Percentiles rank a stretch among this genome's conserved stretches.
Conservation (phyloP, 2,113 vertebrate genomes). For the Lycaon pictus region DNA sequence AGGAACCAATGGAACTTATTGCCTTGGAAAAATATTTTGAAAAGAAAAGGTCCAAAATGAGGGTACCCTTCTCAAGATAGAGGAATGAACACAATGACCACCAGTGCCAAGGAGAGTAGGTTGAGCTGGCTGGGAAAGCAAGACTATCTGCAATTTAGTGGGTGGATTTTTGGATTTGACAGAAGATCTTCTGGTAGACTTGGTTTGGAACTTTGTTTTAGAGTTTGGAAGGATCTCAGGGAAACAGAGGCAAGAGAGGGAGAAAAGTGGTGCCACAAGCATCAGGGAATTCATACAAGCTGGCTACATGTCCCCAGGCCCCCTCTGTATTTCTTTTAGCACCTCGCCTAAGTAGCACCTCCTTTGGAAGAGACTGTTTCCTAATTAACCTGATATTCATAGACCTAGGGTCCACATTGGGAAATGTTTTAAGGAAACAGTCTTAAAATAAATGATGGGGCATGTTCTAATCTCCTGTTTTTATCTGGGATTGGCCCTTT, state of each 20-base stretch:
- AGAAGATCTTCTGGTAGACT: slow-evolving; percentile 58
- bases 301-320: slow-evolving; percentile 53
- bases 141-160: slow-evolving; percentile 68
- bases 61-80: slow-evolving; percentile 49
- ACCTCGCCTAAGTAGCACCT: background rate
- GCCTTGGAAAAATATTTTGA: slow-evolving; percentile 56
- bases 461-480: slow-evolving; percentile 38
- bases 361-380: slow-evolving; percentile 52
- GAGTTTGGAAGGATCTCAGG: slow-evolving; percentile 78
- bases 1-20: background rate
- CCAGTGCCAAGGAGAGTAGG: slow-evolving; percentile 54
- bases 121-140: slow-evolving; percentile 73
- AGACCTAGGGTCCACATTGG: slow-evolving; percentile 65
- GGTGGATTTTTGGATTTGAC: slow-evolving; percentile 78
- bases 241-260: slow-evolving; percentile 35
- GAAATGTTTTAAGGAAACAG: slow-evolving; percentile 44
- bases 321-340: slow-evolving; percentile 49
- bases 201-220: slow-evolving; percentile 79
- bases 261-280: background rate
- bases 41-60: slow-evolving; percentile 44
- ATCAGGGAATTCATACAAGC: slow-evolving; percentile 62
- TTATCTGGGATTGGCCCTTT: background rate
- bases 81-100: slow-evolving; percentile 68
- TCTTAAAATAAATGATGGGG: slow-evolving; percentile 57
- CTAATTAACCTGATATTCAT: slow-evolving; percentile 71